Base-by-base conservation (phyloP, 1,140 invertebrate species). In the Phenacoccus solenopsis region DNA sequence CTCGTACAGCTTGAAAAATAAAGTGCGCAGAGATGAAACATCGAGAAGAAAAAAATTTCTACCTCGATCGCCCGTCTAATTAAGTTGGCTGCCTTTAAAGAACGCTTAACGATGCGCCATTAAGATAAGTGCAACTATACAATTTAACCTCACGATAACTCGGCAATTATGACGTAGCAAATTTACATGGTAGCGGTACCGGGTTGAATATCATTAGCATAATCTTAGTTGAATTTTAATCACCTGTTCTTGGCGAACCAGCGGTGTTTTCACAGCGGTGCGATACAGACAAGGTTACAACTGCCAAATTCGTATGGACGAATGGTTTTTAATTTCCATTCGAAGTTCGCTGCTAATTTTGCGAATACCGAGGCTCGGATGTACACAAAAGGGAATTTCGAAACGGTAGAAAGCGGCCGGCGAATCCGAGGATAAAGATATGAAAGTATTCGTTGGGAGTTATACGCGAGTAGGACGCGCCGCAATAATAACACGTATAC, bases 211-310 rank as follows among this genome's bases (percentile, higher is more conserved):
- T 16, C 38, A 49, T 49, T 49, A 49, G 20, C 12, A n/a, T 49
- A 49, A 49, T 49, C 38, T 49, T 49, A 49, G 38, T 49, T 49
- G 38, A 49, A 49, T 49, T 49, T 49, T 49, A 49, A 49, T 49
- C 38, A 49, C 38, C 38, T 49, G 5, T 49, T 49, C 38, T 49
- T n/a, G n/a, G n/a, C n/a, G n/a, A n/a, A n/a, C n/a, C n/a, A n/a
- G n/a, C n/a, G n/a, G n/a, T n/a, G n/a, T n/a, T n/a, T n/a, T n/a
- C n/a, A n/a, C n/a, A n/a, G n/a, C n/a, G n/a, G n/a, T n/a, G n/a
- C n/a, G n/a, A n/a, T n/a, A n/a, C n/a, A n/a, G n/a, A n/a, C n/a
- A n/a, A n/a, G n/a, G n/a, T n/a, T n/a, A n/a, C n/a, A n/a, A n/a
- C n/a, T n/a, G n/a, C n/a, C n/a, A n/a, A n/a, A n/a, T n/a, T n/a